Percentiles rank a stretch among this genome's conserved stretches.
Conservation (phyloP, 2,113 vertebrate species). For the Hydrolagus affinis region DNA sequence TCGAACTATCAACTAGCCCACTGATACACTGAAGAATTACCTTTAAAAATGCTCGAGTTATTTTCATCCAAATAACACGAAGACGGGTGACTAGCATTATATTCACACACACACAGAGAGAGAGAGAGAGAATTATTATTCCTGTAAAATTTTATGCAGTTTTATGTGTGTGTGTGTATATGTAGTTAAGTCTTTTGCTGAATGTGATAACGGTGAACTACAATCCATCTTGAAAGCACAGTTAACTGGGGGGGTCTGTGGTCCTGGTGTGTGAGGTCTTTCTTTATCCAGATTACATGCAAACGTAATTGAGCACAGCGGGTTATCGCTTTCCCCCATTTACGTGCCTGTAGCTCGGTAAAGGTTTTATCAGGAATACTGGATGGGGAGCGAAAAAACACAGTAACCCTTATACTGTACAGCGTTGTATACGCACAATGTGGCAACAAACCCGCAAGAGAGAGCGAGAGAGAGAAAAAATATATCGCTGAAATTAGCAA, state of each 20-base stretch:
- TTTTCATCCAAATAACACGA: neutral
- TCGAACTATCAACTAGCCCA: neutral
- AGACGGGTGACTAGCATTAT: too few species aligned
- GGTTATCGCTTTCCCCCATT: neutral
- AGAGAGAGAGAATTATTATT: too few species aligned
- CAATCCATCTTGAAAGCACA: neutral
- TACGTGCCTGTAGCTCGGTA: neutral
- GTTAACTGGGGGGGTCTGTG: neutral
- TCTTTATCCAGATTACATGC: neutral
- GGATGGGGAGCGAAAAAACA: too few species aligned
- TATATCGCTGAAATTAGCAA: too few species aligned
- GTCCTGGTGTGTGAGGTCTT: conserved; percentile 1
- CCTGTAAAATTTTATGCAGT: too few species aligned
- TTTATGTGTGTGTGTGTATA: too few species aligned
- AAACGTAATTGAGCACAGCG: neutral
- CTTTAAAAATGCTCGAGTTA: neutral
- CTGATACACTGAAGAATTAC: neutral
- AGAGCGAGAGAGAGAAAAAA: too few species aligned
- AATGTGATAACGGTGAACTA: too few species aligned
- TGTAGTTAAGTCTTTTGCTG: too few species aligned
- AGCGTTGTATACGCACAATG: neutral
- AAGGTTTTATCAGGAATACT: neutral
- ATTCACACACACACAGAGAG: too few species aligned
- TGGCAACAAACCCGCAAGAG: neutral
- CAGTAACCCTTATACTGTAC: too few species aligned